Conservation (phyloP, 2,113 vertebrate species). For the Pseudopipra pipra region DNA sequence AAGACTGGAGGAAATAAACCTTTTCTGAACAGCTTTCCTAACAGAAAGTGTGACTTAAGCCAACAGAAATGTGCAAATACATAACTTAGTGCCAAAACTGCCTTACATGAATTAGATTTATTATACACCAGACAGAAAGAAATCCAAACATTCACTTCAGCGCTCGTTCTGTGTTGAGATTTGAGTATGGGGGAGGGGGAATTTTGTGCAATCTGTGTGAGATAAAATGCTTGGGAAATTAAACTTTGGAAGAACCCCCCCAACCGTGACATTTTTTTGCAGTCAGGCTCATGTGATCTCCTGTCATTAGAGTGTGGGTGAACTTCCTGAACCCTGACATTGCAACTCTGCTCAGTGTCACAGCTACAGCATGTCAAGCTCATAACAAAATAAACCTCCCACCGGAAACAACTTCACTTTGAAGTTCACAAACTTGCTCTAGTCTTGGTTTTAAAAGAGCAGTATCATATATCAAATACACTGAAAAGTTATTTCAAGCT, state of each 20-base stretch:
- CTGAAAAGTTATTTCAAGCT: slow-evolving; percentile 47
- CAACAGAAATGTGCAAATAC: slow-evolving; percentile 59
- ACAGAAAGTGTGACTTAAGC: slow-evolving; percentile 49
- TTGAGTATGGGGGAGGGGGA: background rate
- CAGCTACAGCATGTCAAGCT: slow-evolving; percentile 18
- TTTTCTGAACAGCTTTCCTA: slow-evolving; percentile 44
- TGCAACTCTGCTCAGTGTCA: slow-evolving; percentile 54
- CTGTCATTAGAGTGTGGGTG: background rate
- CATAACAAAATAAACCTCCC: slow-evolving; percentile 22
- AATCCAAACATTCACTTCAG: background rate
- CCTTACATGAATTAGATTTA: slow-evolving; percentile 44
- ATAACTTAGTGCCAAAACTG: slow-evolving; percentile 40
- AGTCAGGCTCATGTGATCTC: background rate
- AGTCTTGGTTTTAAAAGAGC: slow-evolving; percentile 35
- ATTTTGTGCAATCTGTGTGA: background rate
- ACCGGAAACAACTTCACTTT: slow-evolving; percentile 37
- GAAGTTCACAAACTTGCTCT: slow-evolving; percentile 35
- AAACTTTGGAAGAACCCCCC: slow-evolving; percentile 1
- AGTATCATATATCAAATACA: slow-evolving; percentile 18
- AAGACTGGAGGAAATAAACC: slow-evolving; percentile 37
- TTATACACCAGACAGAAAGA: slow-evolving; percentile 43
- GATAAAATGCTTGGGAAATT: slow-evolving; percentile 41
- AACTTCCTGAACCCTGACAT: slow-evolving; percentile 29
- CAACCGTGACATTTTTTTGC: background rate
- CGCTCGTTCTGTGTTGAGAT: background rate